Percentiles rank a stretch among this genome's conserved stretches.
phyloP scores from a whole-genome alignment of 2,888 invertebrate genomes.

The Sarcophaga carnaria region DNA sequence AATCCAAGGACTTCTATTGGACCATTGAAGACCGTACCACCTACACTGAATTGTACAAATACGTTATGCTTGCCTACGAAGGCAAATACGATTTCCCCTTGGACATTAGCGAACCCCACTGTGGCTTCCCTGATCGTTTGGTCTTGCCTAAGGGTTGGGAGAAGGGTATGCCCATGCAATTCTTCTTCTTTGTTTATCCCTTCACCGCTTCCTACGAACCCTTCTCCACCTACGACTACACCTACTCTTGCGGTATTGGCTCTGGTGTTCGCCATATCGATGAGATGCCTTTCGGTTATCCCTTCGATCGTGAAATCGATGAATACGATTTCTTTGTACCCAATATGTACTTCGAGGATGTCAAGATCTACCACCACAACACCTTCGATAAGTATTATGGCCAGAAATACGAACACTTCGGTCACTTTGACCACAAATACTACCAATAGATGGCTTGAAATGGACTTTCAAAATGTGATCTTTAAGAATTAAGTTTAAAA shows the following conservation, averaged over 20 bases:
- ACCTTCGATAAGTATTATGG: constrained; percentile 77
- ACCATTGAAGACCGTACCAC: constrained; percentile 85
- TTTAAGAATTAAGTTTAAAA: not conserved
- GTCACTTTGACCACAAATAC: too few relatives aligned
- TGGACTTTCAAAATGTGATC: too few relatives aligned
- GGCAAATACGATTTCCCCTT: constrained; percentile 83
- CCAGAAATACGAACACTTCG: constrained; percentile 74
- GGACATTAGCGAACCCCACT: constrained; percentile 84
- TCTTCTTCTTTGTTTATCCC: constrained; percentile 86
- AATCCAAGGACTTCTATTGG: constrained; percentile 86
- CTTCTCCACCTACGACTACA: constrained; percentile 82
- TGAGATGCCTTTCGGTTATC: constrained; percentile 87
- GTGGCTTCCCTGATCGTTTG: constrained; percentile 88
- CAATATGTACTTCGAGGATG: constrained; percentile 87
- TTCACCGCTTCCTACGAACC: constrained; percentile 82
- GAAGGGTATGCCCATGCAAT: constrained; percentile 86
- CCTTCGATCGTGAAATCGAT: constrained; percentile 87
- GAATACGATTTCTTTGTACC: constrained; percentile 84
- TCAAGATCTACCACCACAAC: constrained; percentile 85
- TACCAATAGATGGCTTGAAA: too few relatives aligned
- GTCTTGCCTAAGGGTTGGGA: constrained; percentile 87
- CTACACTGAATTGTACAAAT: constrained; percentile 85
- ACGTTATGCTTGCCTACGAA: constrained; percentile 84
- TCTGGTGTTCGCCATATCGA: constrained; percentile 84
- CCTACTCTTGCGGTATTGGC: constrained; percentile 83